Base-by-base conservation (phyloP, 2,888 invertebrate genomes). In the Platynereis dumerilii region DNA sequence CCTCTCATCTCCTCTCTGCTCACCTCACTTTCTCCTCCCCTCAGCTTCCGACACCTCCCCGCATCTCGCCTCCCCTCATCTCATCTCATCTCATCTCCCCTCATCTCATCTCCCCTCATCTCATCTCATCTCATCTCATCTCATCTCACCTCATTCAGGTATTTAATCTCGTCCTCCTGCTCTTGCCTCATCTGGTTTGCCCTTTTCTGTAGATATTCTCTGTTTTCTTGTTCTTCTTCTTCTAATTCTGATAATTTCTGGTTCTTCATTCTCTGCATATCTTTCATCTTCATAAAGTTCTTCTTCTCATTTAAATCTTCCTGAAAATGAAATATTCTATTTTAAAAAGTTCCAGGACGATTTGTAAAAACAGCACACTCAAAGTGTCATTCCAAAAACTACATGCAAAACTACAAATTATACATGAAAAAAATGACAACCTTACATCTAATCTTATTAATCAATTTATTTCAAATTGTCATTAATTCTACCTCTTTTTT, bases 131-230 rank as follows among this genome's bases (percentile, higher is more conserved):
- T n/a, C n/a, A n/a, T n/a, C n/a, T n/a, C n/a, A n/a, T n/a, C n/a
- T n/a, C n/a, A n/a, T n/a, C n/a, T n/a, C n/a, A 83, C 82, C 78
- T 84, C 83, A 72, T 84, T 84, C 12, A 84, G 70, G 58, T 83
- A 78, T 74, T 84, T 84, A 67, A 84, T 84, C 70, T 84, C 84
- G 73, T 84, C 84, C 64, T 84, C 84, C 64, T 84, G 81, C 66
- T 84, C 84, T 67, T 83, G 81, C 54, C 82, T 72, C 76, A 80
- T 77, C 59, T 79, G 79, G 59, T 80, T 81, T 5, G 84, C 84
- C 64, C 76, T 80, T 58, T 81, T 67, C 45, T 81, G 72, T 29
- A 84, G 74, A 66, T 81, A 78, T 64, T 84, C 80, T 1, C 80
- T 78, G 48, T 83, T 82, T 59, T 80, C 80, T 65, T 79, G 78